These are phyloP conservation scores for Sebastes goodei DNA, from an alignment of 2,797 vertebrate species.

Conservation along the genomic window DNA sequence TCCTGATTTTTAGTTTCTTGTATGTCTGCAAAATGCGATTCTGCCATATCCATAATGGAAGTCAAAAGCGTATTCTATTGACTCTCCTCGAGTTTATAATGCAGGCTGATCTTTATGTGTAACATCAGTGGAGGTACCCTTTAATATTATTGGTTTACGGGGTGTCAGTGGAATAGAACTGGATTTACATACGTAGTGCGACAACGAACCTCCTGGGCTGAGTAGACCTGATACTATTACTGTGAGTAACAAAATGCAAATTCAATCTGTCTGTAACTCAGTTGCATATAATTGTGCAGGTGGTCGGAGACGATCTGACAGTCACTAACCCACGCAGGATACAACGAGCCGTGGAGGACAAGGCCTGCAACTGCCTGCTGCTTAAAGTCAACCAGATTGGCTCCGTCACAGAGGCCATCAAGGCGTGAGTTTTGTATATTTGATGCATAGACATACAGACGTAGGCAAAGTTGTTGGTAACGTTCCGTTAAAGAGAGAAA, in stretches of 20 bases:
- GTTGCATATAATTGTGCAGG: slow-evolving; percentile 70
- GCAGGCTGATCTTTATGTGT: not conserved
- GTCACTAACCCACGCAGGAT: slow-evolving; percentile 94
- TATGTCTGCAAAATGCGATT: not conserved
- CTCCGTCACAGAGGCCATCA: slow-evolving; percentile 92
- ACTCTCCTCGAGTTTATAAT: not conserved
- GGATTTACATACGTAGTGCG: not conserved
- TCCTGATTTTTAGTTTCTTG: not conserved
- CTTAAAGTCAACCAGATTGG: slow-evolving; percentile 97
- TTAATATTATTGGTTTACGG: not conserved
- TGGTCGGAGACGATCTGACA: slow-evolving; percentile 93
- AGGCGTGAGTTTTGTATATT: slow-evolving; percentile 86
- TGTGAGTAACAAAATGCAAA: not conserved
- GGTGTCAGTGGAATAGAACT: not conserved
- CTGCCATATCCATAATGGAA: not conserved
- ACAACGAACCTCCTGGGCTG: not conserved
- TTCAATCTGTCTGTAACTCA: not conserved
- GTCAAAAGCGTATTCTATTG: not conserved
- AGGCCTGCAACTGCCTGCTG: slow-evolving; percentile 93
- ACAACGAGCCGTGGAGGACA: slow-evolving; percentile 89
- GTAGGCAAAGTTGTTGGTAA: too few relatives aligned
- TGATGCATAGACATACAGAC: not conserved
- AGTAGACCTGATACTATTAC: not conserved
- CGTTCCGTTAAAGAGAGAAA: too few relatives aligned
- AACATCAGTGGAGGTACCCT: not conserved